Evolutionary conservation across 2,888 invertebrate species (phyloP), one percentile per base, ranked within the genome.

Genomic region (Pachliopta kotzebuea): DNA sequence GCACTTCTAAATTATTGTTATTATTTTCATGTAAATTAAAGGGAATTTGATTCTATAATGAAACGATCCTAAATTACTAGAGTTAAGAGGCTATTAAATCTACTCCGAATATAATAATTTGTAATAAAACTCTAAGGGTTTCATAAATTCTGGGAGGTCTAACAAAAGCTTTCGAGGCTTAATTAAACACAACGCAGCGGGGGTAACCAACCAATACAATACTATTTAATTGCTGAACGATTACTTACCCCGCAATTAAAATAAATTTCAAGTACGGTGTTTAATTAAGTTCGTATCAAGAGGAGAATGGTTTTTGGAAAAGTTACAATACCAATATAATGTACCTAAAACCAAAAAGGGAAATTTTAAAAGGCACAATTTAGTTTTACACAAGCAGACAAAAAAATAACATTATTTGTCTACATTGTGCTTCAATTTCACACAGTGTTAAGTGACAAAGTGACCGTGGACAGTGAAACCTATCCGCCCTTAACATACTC

Each of bases 141-240:
- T 67, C 67, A 67, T 68, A 71, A 67, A 72, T 72, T 78, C 77
- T 77, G 76, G 78, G 79, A 53, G 81, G 76, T 75, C 70, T 74
- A 76, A 79, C 78, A 79, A 85, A 85, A 84, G 86, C 84, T 76
- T 78, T 53, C 74, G 73, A 67, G 74, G 76, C 84, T 88, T 89
- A 88, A 87, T 90, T 87, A 90, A 89, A 88, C 84, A 86, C 83
- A 80, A 77, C 77, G 77, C 76, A 75, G 75, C 79, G 83, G 83
- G 80, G 76, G 84, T 81, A 77, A 74, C 77, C 80, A 81, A 80
- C 80, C 84, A 84, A 87, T 90, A 88, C 84, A 85, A 85, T 85
- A 85, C 88, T 88, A 90, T 90, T 90, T 88, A 89, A 89, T 85
- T 86, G 86, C 87, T 85, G 84, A 83, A 83, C 81, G 81, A 63